Evolutionary conservation across 2,797 vertebrate species (phyloP).

Genomic region (Lacerta agilis): DNA sequence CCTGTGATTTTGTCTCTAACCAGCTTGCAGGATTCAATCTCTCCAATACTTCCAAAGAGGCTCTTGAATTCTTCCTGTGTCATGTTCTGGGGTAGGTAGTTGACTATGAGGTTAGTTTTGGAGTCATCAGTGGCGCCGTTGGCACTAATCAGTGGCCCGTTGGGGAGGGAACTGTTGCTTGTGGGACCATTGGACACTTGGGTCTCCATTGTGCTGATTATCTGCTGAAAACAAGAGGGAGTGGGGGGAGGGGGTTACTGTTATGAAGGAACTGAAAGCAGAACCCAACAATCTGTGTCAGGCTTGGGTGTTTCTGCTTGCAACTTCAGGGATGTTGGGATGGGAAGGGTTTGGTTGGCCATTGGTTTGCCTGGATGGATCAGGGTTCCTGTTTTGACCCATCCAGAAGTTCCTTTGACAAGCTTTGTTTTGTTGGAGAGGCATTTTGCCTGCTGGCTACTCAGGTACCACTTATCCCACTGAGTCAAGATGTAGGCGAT

Average conservation of each 20-base stretch:
- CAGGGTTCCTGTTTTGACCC: background rate
- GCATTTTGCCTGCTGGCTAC: background rate
- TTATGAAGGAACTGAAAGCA: slow-evolving; percentile 3
- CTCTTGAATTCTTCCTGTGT: slow-evolving; percentile 98
- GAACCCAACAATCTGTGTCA: background rate
- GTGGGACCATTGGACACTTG: slow-evolving; percentile 95
- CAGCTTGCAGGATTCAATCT: slow-evolving; percentile 96
- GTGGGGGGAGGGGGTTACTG: slow-evolving; percentile 17
- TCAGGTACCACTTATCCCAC: background rate
- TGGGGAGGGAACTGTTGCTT: slow-evolving; percentile 87
- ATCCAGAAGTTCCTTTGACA: background rate
- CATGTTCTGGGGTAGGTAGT: slow-evolving; percentile 98
- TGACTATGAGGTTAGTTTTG: slow-evolving; percentile 98
- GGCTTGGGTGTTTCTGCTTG: background rate
- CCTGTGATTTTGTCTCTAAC: slow-evolving; percentile 98
- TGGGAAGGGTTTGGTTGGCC: background rate
- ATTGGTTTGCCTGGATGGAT: background rate
- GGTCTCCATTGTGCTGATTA: slow-evolving; percentile 99
- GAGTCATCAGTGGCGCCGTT: slow-evolving; percentile 91
- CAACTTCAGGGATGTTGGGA: background rate
- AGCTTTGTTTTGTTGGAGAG: background rate
- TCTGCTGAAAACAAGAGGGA: slow-evolving; percentile 88
- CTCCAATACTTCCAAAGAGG: slow-evolving; percentile 95
- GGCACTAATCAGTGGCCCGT: slow-evolving; percentile 90
- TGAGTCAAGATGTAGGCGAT: too few species aligned